Percentiles rank a stretch among this genome's conserved stretches.
phyloP scores from a whole-genome alignment of 2,888 invertebrate genomes.

The Cotesia congregata region DNA sequence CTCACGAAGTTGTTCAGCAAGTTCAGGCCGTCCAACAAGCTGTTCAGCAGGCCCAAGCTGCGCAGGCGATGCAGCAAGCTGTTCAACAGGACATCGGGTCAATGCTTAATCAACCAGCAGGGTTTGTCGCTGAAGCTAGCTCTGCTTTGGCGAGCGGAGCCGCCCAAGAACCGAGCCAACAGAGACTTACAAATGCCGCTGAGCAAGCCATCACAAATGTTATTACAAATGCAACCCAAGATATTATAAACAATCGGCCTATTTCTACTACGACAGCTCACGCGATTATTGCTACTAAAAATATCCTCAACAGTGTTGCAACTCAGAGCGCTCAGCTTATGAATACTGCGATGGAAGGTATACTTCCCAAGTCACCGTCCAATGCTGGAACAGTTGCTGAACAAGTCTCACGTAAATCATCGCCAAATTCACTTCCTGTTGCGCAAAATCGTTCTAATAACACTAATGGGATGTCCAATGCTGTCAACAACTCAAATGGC shows the following conservation, averaged over 20 bases:
- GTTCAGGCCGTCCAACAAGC: constrained; percentile 68
- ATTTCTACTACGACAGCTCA: constrained; percentile 68
- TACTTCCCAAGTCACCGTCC: constrained; percentile 64
- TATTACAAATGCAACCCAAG: constrained; percentile 67
- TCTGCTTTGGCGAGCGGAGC: constrained; percentile 66
- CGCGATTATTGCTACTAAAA: constrained; percentile 69
- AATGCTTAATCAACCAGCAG: constrained; percentile 65
- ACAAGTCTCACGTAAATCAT: constrained; percentile 63
- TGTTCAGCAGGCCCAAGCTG: constrained; percentile 67
- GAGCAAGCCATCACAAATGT: constrained; percentile 68
- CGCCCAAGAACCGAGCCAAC: constrained; percentile 65
- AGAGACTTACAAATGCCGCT: constrained; percentile 65
- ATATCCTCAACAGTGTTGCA: constrained; percentile 66
- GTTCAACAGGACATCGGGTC: constrained; percentile 68
- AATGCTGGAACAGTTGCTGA: constrained; percentile 60
- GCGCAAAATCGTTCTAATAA: constrained; percentile 60
- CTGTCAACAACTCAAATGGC: constrained; percentile 72
- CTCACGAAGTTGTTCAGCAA: constrained; percentile 64
- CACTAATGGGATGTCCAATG: constrained; percentile 70
- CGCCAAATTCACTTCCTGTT: constrained; percentile 56
- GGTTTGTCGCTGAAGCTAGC: constrained; percentile 67
- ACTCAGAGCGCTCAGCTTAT: constrained; percentile 68
- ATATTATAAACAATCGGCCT: constrained; percentile 66
- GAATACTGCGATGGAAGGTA: constrained; percentile 67
- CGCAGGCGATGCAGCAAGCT: constrained; percentile 68